Evolutionary conservation across 2,113 vertebrate species (phyloP), one percentile per base, ranked within the genome.

Genomic region (Paracanthobrama guichenoti): DNA sequence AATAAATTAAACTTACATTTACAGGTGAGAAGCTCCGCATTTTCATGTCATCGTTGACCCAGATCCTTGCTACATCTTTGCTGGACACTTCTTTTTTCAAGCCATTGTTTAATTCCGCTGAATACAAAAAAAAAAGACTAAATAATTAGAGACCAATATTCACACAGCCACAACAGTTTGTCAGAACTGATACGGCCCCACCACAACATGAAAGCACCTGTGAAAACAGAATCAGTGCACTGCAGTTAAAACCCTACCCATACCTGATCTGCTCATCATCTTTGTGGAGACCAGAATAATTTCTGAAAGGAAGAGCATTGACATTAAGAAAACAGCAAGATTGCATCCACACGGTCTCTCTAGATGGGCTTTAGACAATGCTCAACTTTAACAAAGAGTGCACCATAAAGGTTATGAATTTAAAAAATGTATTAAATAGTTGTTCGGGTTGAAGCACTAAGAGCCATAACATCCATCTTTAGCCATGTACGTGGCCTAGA

Each of bases 61-160:
- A 99, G 90, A 97, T 96, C 91, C 97, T 95, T 84, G 96, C 90
- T n/a, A 96, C 91, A 79, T 99, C 98, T 95, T 98, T 98, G 78
- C 94, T 95, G 20, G 96, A 92, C 48, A 95, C 93, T 67, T 99
- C 98, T 87, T 98, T 99, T 90, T 99, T 99, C 88, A 97, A 91
- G 74, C 98, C 98, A 88, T 99, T 99, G 92, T 96, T 98, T 35
- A 96, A 79, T 86, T 99, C 97, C 81, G 94, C 98, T 99, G 88
- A 64, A 90, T 78, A 85, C 35, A 82, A 39, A 7, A 31, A 86
- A 85, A 73, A 48, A 69, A 88, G 9, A 71, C 10, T 42, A n/a
- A 13, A 35, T 13, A 6, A n/a, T 71, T 11, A n/a, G 66, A 35
- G n/a, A 60, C 57, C 12, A 39, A 69, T 42, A 71, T 71, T 71